phyloP scores from a whole-genome alignment of 1,140 invertebrate genomes.

The Melipona quadrifasciata region DNA sequence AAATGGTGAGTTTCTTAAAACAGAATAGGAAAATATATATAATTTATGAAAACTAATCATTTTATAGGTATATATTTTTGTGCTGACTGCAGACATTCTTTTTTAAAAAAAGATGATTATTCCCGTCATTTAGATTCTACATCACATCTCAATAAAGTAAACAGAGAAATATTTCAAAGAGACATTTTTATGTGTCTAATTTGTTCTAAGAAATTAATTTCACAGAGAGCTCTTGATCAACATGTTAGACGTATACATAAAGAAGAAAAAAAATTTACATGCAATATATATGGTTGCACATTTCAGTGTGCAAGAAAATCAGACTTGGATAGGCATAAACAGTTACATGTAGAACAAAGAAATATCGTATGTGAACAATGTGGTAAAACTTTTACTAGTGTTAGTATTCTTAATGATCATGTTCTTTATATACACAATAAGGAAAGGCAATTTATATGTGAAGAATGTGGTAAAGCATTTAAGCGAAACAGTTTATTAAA shows the following conservation, averaged over 20 bases:
- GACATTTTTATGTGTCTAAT: slow-evolving; percentile 69
- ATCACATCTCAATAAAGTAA: slow-evolving; percentile 66
- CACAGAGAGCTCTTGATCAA: slow-evolving; percentile 72
- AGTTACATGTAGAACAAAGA: slow-evolving; percentile 73
- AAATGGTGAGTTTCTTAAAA: slow-evolving; percentile 55
- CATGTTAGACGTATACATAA: slow-evolving; percentile 75
- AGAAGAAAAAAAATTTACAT: slow-evolving; percentile 71
- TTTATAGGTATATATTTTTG: slow-evolving; percentile 70
- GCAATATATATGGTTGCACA: slow-evolving; percentile 71
- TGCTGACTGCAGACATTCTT: slow-evolving; percentile 69
- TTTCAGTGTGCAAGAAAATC: slow-evolving; percentile 74
- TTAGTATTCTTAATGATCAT: slow-evolving; percentile 74
- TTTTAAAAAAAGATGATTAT: slow-evolving; percentile 72
- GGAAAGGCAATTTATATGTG: slow-evolving; percentile 74
- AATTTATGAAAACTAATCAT: slow-evolving; percentile 49
- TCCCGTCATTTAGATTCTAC: slow-evolving; percentile 70
- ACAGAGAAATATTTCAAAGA: slow-evolving; percentile 58
- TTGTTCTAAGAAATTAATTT: slow-evolving; percentile 73
- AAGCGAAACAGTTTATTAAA: slow-evolving; percentile 74
- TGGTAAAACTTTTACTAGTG: slow-evolving; percentile 75
- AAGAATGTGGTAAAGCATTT: slow-evolving; percentile 77
- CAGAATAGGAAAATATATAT: slow-evolving; percentile 9
- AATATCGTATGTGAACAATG: slow-evolving; percentile 76
- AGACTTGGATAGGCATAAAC: slow-evolving; percentile 73
- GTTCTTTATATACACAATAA: slow-evolving; percentile 74